Conservation (phyloP, 2,888 invertebrate genomes). For the Gastracanthus pulcherrimus region DNA sequence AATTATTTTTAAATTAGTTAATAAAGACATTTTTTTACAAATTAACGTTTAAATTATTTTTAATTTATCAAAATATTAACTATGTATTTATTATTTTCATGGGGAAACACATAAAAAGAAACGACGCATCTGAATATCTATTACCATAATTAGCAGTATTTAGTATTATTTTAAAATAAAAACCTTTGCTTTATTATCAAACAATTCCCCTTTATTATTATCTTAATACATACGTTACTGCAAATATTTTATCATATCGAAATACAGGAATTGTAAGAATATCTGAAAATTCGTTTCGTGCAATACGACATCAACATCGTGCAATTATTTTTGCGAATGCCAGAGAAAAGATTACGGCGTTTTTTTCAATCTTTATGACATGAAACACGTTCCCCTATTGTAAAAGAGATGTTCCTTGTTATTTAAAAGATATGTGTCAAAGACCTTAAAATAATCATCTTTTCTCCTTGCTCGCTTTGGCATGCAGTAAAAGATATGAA, state of each 20-base stretch:
- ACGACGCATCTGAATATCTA: background rate
- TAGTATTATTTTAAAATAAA: background rate
- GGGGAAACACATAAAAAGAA: conserved; percentile 21
- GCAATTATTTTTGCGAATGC: conserved; percentile 50
- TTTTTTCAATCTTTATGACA: background rate
- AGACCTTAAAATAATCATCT: background rate
- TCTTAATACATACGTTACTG: background rate
- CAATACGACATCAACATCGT: conserved; percentile 16
- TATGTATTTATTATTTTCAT: background rate
- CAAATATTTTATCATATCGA: background rate
- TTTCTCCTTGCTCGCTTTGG: conserved; percentile 29
- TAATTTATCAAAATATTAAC: background rate
- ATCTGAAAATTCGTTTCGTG: conserved; percentile 5
- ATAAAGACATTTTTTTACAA: too few relatives aligned
- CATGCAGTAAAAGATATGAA: conserved; percentile 25
- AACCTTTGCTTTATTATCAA: background rate
- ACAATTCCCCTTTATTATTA: background rate
- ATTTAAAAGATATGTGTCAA: background rate
- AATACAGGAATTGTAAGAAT: background rate
- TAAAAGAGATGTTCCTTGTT: background rate
- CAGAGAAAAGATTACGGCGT: conserved; percentile 57
- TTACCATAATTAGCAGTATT: background rate
- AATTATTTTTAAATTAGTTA: too few relatives aligned
- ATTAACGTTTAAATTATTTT: background rate
- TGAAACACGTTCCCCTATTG: background rate